Evolutionary conservation across 2,888 invertebrate genomes (phyloP), one percentile per base, ranked within the genome.

Genomic region (Lithosia quadra): DNA sequence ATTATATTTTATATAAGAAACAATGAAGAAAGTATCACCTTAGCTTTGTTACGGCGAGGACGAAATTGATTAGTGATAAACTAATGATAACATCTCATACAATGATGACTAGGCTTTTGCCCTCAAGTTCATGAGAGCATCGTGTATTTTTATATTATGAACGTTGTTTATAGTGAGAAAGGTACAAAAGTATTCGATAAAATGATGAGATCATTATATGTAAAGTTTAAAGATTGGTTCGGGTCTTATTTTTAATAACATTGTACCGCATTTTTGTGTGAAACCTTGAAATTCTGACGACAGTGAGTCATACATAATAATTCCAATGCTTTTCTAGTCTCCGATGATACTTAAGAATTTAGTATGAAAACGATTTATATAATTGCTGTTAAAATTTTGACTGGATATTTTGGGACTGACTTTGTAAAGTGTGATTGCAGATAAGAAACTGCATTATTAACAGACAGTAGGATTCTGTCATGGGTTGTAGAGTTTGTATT

Each of bases 251-350:
- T 33, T 15, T 49, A 58, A 67, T 60, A 67, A 33, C 1, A 64
- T 57, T 28, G 61, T 70, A 77, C 72, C 69, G 28, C 65, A 60
- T 55, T 58, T 68, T 67, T 60, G 64, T 57, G 56, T 22, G 56
- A 70, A 71, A 63, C 75, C 75, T 71, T 72, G 68, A 71, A 67
- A 68, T 63, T 66, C 3, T 71, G 22, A 63, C 33, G 15, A 64
- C 13, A 57, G 53, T 62, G 53, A 68, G 28, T 69, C 55, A 66
- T 15, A 61, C 2, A n/a, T 11, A 36, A 22, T 39, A 43, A 43
- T 24, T 24, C 11, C 9, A 43, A 34, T 64, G 15, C 21, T 43
- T 68, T 62, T 57, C 28, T 67, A 18, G 55, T 58, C 34, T 59
- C 33, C n/a, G 15, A 43, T 56, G 65, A 49, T 65, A 28, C 53